These are phyloP conservation scores for Aromia moschata DNA, from an alignment of 2,888 invertebrate genomes.

Conservation along the genomic window DNA sequence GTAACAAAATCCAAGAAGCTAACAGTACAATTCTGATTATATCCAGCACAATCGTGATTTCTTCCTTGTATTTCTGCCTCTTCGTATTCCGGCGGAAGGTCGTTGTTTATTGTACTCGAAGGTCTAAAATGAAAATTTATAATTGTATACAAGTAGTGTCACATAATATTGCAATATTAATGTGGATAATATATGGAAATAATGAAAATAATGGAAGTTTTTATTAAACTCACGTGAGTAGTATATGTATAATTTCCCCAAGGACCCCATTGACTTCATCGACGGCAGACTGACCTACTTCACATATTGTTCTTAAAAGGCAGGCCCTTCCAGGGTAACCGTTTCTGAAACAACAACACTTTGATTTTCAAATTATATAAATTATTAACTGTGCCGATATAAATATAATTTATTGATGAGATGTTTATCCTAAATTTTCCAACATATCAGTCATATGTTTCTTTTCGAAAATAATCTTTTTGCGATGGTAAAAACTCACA, in stretches of 20 bases:
- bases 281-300: constrained; percentile 20
- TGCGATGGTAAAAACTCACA: too few relatives aligned
- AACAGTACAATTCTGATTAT: constrained; percentile 28
- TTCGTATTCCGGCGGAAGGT: constrained; percentile 26
- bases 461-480: not conserved
- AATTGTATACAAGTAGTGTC: too few relatives aligned
- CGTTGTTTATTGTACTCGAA: constrained; percentile 22
- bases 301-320: constrained; percentile 32
- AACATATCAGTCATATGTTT: too few relatives aligned
- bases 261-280: constrained; percentile 27
- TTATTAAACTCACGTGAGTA: constrained; percentile 35
- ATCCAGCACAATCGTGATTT: constrained; percentile 21
- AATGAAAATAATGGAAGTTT: too few relatives aligned
- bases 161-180: too few relatives aligned
- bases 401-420: too few relatives aligned
- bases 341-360: constrained; percentile 29
- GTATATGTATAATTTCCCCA: constrained; percentile 30
- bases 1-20: constrained; percentile 29
- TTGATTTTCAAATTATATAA: too few relatives aligned
- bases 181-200: too few relatives aligned
- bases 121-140: too few relatives aligned
- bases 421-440: too few relatives aligned
- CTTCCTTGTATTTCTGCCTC: constrained; percentile 27
- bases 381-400: too few relatives aligned
- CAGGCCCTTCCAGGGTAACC: constrained; percentile 31